Conservation (phyloP, 2,888 invertebrate genomes). For the Tipula unca region DNA sequence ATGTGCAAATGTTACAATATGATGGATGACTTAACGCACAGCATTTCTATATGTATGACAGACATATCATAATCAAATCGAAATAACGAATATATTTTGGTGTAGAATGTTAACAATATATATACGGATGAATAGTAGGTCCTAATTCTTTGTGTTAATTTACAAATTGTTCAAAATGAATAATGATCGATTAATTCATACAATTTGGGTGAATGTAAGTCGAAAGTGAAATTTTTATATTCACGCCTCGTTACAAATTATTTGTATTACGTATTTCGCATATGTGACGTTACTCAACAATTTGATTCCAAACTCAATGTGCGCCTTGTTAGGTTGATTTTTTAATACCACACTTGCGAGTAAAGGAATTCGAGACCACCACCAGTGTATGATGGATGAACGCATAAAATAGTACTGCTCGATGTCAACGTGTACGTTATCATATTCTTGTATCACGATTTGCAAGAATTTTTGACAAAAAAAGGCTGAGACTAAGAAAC, state of each 20-base stretch:
- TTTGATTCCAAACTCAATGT: too few relatives aligned
- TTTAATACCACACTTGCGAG: too few relatives aligned
- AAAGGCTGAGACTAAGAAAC: too few relatives aligned
- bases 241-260: background rate
- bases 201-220: background rate
- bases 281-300: too few relatives aligned
- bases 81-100: background rate
- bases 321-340: too few relatives aligned
- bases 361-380: too few relatives aligned
- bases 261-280: background rate
- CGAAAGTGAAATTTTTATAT: background rate
- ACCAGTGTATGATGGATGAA: too few relatives aligned
- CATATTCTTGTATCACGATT: too few relatives aligned
- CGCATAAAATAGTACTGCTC: too few relatives aligned
- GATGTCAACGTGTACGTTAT: too few relatives aligned
- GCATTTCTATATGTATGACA: background rate
- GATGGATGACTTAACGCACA: background rate
- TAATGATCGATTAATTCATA: background rate
- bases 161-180: background rate
- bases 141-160: background rate
- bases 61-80: background rate
- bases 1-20: background rate
- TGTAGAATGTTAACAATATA: background rate
- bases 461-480: too few relatives aligned
- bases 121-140: background rate